Conservation (phyloP, 2,888 invertebrate genomes). For the Phortica okadai region DNA sequence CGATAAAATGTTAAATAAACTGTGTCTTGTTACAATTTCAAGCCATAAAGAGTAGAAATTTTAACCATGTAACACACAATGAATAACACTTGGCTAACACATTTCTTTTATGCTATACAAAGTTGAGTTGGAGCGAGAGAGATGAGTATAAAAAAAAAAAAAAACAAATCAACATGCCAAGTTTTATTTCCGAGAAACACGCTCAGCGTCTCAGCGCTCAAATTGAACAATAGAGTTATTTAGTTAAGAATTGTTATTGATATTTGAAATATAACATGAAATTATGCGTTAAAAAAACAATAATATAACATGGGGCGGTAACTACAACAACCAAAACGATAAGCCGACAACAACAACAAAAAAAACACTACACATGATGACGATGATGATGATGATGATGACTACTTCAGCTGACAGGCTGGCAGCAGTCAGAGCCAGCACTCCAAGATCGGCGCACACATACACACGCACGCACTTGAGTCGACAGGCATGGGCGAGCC, state of each 20-base stretch:
- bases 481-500: conserved; percentile 30
- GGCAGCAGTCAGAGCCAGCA: conserved; percentile 46
- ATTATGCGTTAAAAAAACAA: conserved; percentile 62
- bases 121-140: too few species aligned
- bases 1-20: too few species aligned
- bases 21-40: too few species aligned
- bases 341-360: conserved; percentile 24
- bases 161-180: background rate
- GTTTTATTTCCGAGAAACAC: conserved; percentile 61
- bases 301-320: conserved; percentile 12
- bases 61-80: too few species aligned
- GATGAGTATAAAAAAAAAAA: background rate
- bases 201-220: conserved; percentile 6
- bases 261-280: conserved; percentile 64
- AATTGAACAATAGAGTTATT: conserved; percentile 72
- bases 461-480: conserved; percentile 22
- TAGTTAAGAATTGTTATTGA: conserved; percentile 67
- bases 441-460: conserved; percentile 53
- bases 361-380: conserved; percentile 2
- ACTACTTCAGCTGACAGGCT: conserved; percentile 40
- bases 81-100: too few species aligned
- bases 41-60: too few species aligned
- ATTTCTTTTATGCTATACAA: too few species aligned
- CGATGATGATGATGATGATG: conserved; percentile 10
- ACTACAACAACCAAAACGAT: conserved; percentile 19